A percentile compares a stretch with the other conserved stretches of the same genome.
Conservation (phyloP, 2,113 vertebrate species). For the Cairina moschata region DNA sequence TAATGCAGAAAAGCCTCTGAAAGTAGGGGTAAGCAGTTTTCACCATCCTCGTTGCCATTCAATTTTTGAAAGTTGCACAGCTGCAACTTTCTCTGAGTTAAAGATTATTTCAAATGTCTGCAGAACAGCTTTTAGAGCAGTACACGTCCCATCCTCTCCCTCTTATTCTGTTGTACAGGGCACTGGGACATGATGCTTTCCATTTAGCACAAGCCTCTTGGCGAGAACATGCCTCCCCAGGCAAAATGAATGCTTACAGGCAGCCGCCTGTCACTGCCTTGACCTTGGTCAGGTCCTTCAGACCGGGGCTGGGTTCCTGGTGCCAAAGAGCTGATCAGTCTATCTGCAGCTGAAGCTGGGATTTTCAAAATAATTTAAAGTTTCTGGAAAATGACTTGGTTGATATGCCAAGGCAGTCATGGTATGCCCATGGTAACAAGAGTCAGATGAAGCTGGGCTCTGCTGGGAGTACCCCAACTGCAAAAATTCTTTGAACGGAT, state of each 20-base stretch:
- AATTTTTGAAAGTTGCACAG: conserved; percentile 47
- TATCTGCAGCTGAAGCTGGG: neutral
- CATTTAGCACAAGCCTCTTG: neutral
- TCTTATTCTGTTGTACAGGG: neutral
- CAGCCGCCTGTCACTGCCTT: neutral
- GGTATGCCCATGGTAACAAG: fast-evolving
- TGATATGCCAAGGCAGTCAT: neutral
- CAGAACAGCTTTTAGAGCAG: conserved; percentile 12
- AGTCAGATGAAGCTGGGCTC: neutral
- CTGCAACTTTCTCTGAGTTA: conserved; percentile 53
- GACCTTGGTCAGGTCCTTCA: neutral
- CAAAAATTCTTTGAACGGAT: neutral
- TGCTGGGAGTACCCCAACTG: neutral
- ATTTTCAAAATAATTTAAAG: neutral
- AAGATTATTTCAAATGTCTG: conserved; percentile 26
- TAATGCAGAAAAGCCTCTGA: conserved; percentile 12
- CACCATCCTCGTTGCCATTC: neutral
- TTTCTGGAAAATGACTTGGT: neutral
- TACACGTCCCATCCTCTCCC: neutral
- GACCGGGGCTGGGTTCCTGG: neutral
- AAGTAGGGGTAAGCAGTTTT: conserved; percentile 50
- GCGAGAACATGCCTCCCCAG: neutral
- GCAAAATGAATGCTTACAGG: neutral
- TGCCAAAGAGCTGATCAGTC: neutral
- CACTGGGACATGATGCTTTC: neutral